Percentiles rank a stretch among this genome's conserved stretches.
Conservation (phyloP, 2,113 vertebrate species). For the Kobus ellipsiprymnus region DNA sequence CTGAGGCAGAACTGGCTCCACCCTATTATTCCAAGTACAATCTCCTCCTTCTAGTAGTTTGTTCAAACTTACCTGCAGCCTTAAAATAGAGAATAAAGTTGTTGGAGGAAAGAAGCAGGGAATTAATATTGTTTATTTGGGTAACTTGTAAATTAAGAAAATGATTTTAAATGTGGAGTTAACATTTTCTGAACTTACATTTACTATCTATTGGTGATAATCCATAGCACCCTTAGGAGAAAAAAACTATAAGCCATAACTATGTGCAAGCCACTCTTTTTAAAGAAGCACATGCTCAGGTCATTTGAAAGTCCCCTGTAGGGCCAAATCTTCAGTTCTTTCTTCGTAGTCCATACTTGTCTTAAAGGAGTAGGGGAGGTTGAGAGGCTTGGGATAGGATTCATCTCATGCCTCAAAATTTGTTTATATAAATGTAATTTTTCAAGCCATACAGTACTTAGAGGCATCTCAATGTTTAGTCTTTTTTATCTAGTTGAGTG, state of each 20-base stretch:
- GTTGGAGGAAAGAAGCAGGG: background rate
- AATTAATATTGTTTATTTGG: background rate
- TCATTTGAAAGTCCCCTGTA: background rate
- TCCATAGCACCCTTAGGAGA: background rate
- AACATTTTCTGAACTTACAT: background rate
- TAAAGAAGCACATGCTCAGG: background rate
- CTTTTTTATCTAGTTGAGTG: background rate
- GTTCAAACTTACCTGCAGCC: background rate
- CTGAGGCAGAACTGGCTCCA: background rate
- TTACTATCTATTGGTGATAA: background rate
- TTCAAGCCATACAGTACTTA: background rate
- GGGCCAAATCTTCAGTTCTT: background rate
- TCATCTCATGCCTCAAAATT: background rate
- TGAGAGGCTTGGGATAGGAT: background rate
- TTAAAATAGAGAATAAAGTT: background rate
- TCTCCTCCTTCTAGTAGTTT: background rate
- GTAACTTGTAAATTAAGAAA: background rate
- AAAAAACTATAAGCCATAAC: background rate
- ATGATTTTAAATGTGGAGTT: background rate
- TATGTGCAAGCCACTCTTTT: background rate
- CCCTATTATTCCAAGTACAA: background rate
- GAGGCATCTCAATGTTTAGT: background rate
- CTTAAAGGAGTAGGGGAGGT: background rate
- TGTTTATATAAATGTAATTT: background rate
- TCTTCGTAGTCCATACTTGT: background rate